Conservation (phyloP, 2,797 vertebrate species). For the Parotocinclus haroldoi region DNA sequence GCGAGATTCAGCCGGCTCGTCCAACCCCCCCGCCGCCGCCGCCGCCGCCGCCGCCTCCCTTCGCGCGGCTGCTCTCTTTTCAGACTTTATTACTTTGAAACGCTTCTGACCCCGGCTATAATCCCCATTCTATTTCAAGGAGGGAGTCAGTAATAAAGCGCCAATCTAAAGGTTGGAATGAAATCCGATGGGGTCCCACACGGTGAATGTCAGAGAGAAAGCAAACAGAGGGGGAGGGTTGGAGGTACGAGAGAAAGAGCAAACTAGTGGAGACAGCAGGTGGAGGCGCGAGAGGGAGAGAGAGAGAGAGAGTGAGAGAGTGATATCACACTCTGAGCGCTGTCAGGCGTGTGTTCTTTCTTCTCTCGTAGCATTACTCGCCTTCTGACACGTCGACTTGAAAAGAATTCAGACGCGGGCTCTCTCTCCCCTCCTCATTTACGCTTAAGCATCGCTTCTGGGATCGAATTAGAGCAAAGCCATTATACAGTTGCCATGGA, state of each 20-base stretch:
- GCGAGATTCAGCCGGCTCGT: constrained; percentile 21
- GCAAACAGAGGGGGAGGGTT: constrained; percentile 46
- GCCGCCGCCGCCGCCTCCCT: background rate
- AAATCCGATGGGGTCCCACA: constrained; percentile 50
- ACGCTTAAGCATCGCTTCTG: constrained; percentile 71
- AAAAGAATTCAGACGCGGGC: constrained; percentile 62
- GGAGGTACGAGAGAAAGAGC: constrained; percentile 10
- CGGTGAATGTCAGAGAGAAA: constrained; percentile 55
- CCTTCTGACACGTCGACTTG: constrained; percentile 75
- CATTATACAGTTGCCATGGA: constrained; percentile 79
- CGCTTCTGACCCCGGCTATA: constrained; percentile 53
- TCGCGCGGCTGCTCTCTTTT: constrained; percentile 30
- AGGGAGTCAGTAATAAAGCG: constrained; percentile 61
- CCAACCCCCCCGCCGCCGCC: background rate
- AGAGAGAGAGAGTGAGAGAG: constrained; percentile 43
- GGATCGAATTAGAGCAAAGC: constrained; percentile 79
- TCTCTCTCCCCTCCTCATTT: constrained; percentile 18
- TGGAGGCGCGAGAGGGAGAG: constrained; percentile 64
- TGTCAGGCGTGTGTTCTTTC: constrained; percentile 56
- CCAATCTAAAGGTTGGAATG: constrained; percentile 49
- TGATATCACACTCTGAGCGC: constrained; percentile 62
- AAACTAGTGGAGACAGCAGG: constrained; percentile 49
- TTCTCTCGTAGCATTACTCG: constrained; percentile 66
- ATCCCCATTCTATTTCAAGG: constrained; percentile 55
- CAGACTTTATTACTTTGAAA: constrained; percentile 62